Conservation (phyloP, 2,888 invertebrate species). For the Limenitis camilla region DNA sequence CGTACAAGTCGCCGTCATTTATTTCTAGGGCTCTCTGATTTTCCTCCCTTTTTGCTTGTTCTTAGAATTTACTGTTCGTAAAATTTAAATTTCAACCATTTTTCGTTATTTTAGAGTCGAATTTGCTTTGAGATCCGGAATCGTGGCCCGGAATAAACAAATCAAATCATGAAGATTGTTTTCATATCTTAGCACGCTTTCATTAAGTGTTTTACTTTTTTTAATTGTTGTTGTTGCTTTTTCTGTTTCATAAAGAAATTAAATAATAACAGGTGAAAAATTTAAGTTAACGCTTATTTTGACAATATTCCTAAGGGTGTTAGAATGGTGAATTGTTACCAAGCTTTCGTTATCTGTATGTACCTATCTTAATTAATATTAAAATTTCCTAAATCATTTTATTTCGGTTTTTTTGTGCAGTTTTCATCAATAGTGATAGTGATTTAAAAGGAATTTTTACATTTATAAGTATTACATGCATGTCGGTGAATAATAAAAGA, state of each 20-base stretch:
- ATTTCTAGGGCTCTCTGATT: constrained; percentile 43
- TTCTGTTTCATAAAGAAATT: background rate
- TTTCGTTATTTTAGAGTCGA: constrained; percentile 44
- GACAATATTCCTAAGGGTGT: too few species aligned
- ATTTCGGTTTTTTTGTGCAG: too few species aligned
- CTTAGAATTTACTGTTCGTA: constrained; percentile 34
- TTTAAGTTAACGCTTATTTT: too few species aligned
- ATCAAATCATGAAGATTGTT: constrained; percentile 25
- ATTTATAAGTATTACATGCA: too few species aligned
- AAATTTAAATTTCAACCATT: constrained; percentile 47
- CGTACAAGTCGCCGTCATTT: constrained; percentile 44
- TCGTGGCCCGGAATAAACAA: constrained; percentile 20
- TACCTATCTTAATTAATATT: too few species aligned
- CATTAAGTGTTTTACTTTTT: constrained; percentile 7
- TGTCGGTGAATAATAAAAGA: too few species aligned
- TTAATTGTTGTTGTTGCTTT: background rate
- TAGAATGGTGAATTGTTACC: too few species aligned
- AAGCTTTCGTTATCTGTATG: too few species aligned
- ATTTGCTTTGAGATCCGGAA: constrained; percentile 36
- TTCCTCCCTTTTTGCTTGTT: constrained; percentile 38
- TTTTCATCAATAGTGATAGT: too few species aligned
- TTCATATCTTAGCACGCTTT: constrained; percentile 18
- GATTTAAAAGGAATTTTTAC: too few species aligned
- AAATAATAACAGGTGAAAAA: too few species aligned
- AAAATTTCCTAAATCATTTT: too few species aligned